Evolutionary conservation across 2,113 vertebrate species (phyloP).

Genomic region (Hypocryptadius cinnamomeus): DNA sequence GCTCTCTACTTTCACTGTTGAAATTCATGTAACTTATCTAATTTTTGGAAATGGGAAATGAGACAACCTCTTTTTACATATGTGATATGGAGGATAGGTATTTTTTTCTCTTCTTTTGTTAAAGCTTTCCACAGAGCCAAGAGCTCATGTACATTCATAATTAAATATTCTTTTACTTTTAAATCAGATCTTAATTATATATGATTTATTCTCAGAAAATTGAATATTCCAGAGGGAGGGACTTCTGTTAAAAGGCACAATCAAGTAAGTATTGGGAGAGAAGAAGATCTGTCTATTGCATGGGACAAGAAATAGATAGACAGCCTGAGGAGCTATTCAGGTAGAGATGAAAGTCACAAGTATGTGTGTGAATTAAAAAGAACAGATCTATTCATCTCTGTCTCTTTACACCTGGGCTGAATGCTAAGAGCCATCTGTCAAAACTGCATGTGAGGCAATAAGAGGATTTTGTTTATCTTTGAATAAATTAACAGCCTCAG

Average conservation of each 20-base stretch:
- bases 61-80: not conserved
- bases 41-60: not conserved
- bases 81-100: not conserved
- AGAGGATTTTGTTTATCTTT: slow-evolving; percentile 62
- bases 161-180: slow-evolving; percentile 20
- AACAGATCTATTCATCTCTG: slow-evolving; percentile 64
- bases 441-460: slow-evolving; percentile 36
- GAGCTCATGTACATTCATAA: not conserved
- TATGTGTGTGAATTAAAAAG: slow-evolving; percentile 41
- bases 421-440: slow-evolving; percentile 65
- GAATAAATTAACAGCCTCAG: slow-evolving; percentile 58
- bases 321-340: slow-evolving; percentile 38
- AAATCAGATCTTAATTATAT: not conserved
- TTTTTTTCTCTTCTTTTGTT: not conserved
- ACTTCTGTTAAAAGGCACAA: slow-evolving; percentile 18
- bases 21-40: not conserved
- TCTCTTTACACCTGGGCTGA: slow-evolving; percentile 63
- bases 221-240: not conserved
- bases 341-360: slow-evolving; percentile 59
- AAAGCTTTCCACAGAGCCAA: not conserved
- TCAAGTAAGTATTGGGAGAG: not conserved
- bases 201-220: not conserved
- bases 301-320: not conserved
- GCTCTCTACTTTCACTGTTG: not conserved
- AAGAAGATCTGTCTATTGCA: not conserved